Evolutionary conservation across 2,888 invertebrate genomes (phyloP).

Genomic region (Allygus modestus): DNA sequence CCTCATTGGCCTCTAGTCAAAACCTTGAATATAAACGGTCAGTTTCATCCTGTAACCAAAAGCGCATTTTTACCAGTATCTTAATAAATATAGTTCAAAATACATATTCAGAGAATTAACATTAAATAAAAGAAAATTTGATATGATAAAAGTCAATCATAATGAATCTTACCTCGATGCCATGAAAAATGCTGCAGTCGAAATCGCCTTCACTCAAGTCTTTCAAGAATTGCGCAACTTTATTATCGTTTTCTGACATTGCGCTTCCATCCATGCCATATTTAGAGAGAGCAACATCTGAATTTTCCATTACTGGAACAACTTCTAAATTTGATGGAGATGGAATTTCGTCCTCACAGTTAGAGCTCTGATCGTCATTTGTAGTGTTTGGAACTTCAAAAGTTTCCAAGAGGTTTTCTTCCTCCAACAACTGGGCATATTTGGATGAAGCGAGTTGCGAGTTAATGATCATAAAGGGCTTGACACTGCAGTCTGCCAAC

Average conservation of each 20-base stretch:
- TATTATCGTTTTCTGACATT: not conserved
- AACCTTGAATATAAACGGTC: not conserved
- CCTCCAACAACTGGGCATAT: not conserved
- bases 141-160: no score
- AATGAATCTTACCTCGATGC: slow-evolving; percentile 10
- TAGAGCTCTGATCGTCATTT: not conserved
- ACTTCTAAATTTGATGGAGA: not conserved
- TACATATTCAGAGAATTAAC: no score
- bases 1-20: slow-evolving; percentile 13
- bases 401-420: not conserved
- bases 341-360: not conserved
- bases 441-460: not conserved
- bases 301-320: not conserved
- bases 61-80: not conserved
- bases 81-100: no score
- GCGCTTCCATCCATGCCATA: not conserved
- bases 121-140: no score
- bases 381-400: not conserved
- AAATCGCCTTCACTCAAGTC: not conserved
- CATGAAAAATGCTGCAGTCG: not conserved
- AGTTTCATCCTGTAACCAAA: not conserved
- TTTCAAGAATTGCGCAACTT: not conserved
- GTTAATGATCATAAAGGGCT: not conserved
- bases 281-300: not conserved
- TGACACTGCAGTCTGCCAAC: not conserved